phyloP scores from a whole-genome alignment of 2,888 invertebrate genomes.

The Oscheius onirici region DNA sequence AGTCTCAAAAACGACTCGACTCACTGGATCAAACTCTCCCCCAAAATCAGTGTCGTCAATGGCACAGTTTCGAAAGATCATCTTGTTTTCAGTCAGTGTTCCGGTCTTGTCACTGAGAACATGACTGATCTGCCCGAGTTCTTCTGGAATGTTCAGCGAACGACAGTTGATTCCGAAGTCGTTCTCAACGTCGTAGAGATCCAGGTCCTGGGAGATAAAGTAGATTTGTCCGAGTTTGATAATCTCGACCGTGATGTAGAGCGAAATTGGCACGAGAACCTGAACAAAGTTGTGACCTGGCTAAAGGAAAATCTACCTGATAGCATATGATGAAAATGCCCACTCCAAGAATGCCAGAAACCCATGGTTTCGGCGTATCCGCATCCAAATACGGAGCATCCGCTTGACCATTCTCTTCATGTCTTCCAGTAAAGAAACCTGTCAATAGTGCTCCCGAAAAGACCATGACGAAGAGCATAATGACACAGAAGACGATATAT shows the following conservation, averaged over 20 bases:
- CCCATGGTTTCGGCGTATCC: slow-evolving; percentile 37
- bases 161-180: slow-evolving; percentile 85
- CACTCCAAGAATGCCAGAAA: slow-evolving; percentile 47
- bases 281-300: slow-evolving; percentile 68
- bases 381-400: slow-evolving; percentile 1
- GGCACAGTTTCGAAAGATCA: slow-evolving; percentile 88
- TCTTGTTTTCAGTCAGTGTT: slow-evolving; percentile 94
- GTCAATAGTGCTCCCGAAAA: slow-evolving; percentile 78
- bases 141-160: slow-evolving; percentile 87
- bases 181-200: slow-evolving; percentile 82
- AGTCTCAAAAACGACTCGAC: background rate
- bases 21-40: slow-evolving; percentile 35
- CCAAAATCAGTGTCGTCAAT: slow-evolving; percentile 50
- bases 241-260: slow-evolving; percentile 95
- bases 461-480: slow-evolving; percentile 83
- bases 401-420: slow-evolving; percentile 4
- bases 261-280: slow-evolving; percentile 94
- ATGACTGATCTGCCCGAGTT: slow-evolving; percentile 73
- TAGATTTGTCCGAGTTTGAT: slow-evolving; percentile 94
- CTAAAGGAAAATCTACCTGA: slow-evolving; percentile 40
- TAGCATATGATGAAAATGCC: slow-evolving; percentile 58
- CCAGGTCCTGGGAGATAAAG: slow-evolving; percentile 89
- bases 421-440: slow-evolving; percentile 24
- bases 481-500: slow-evolving; percentile 79
- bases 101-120: slow-evolving; percentile 67